Evolutionary conservation across 2,888 invertebrate genomes (phyloP), one percentile per base, ranked within the genome.

Genomic region (Stenotaenia linearis): DNA sequence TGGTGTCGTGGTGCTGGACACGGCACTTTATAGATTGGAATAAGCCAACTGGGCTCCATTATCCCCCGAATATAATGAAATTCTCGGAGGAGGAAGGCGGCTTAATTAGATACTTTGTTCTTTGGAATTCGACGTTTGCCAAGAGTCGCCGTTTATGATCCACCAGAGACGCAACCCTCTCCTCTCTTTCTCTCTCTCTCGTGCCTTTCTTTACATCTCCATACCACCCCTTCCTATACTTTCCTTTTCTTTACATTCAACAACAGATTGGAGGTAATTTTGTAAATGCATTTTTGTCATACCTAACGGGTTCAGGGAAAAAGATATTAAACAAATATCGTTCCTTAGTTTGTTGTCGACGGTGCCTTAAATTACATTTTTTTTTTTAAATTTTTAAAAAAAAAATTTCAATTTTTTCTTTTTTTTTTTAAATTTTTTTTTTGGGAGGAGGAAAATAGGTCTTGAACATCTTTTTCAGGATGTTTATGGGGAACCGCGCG

Each of bases 91-190:
- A 79, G 79, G 75, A 69, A 37, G 75, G 35, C 74, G 79, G 79
- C 79, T 79, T 79, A 79, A 79, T 79, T 79, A 79, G 79, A 79
- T 79, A 79, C 79, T 79, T 79, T 79, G 79, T 79, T 79, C 79
- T 79, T 79, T 79, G 79, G 79, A 79, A 79, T 79, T 79, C 79
- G 79, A 40, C 79, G 75, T 56, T 37, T 23, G 56, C 32, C 74
- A 75, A 40, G 79, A 79, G 75, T 79, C 79, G 32, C 37, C 79
- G 25, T 23, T 79, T 79, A 79, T 79, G 79, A 74, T 79, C 74
- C 79, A 75, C 79, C 18, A 28, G 79, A 79, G 79, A 79, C 79
- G 69, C 69, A 69, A 69, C 69, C 69, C 69, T 69, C 69, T 69
- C 69, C 28, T 69, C 79, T 40, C 79, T 21, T 15, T 25, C 32